These are phyloP conservation scores for Notodonta dromedarius DNA, from an alignment of 2,888 invertebrate genomes.

Conservation along the genomic window DNA sequence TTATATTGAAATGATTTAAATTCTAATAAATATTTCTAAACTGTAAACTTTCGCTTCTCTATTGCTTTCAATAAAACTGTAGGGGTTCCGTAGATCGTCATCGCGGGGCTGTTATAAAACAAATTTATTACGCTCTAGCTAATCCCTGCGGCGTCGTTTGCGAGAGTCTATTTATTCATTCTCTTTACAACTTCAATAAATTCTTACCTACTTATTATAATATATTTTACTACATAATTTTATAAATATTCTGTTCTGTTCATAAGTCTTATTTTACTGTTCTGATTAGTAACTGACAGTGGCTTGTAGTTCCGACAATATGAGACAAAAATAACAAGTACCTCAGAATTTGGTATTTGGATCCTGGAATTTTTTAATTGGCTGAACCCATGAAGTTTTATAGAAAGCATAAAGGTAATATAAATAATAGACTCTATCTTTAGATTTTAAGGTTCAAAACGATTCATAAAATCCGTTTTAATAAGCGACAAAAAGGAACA, in stretches of 20 bases:
- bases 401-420: slow-evolving; percentile 13
- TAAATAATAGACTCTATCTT: slow-evolving; percentile 26
- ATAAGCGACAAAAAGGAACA: slow-evolving; percentile 49
- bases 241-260: too few relatives aligned
- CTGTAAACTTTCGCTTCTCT: slow-evolving; percentile 38
- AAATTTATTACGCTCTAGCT: slow-evolving; percentile 35
- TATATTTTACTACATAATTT: too few relatives aligned
- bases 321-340: too few relatives aligned
- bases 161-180: not conserved
- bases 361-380: too few relatives aligned
- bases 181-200: too few relatives aligned
- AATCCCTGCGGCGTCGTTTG: not conserved
- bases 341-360: too few relatives aligned
- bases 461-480: slow-evolving; percentile 22
- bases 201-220: too few relatives aligned
- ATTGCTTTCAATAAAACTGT: slow-evolving; percentile 63
- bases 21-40: slow-evolving; percentile 7
- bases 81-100: slow-evolving; percentile 61
- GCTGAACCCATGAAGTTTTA: too few relatives aligned
- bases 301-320: too few relatives aligned
- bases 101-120: slow-evolving; percentile 51
- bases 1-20: too few relatives aligned
- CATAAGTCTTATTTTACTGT: too few relatives aligned
- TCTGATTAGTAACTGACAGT: too few relatives aligned
- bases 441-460: slow-evolving; percentile 19